A percentile compares a stretch with the other conserved stretches of the same genome.
Evolutionary conservation across 2,797 vertebrate species (phyloP).

Genomic region (Urophycis tenuis): DNA sequence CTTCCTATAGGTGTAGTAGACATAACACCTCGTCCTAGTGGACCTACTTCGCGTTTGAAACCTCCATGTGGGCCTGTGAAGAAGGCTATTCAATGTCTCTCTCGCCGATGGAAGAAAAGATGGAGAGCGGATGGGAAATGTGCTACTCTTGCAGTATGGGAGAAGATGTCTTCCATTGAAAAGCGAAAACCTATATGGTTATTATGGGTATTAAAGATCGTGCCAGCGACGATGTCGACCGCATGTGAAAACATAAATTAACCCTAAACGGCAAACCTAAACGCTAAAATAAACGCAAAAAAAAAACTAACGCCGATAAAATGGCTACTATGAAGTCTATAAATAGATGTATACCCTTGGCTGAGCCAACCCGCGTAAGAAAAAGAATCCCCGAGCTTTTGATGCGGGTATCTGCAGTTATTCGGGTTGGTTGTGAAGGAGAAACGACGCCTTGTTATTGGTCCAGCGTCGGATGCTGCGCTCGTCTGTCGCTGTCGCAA

Average conservation of each 20-base stretch:
- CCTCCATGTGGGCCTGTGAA: slow-evolving; percentile 23
- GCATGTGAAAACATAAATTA: background rate
- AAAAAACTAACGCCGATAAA: slow-evolving; percentile 23
- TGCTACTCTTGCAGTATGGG: slow-evolving; percentile 37
- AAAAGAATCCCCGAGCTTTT: slow-evolving; percentile 27
- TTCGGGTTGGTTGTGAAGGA: slow-evolving; percentile 61
- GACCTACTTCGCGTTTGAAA: slow-evolving; percentile 13
- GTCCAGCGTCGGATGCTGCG: slow-evolving; percentile 47
- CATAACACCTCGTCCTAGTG: background rate
- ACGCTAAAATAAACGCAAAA: slow-evolving; percentile 19
- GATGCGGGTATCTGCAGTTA: slow-evolving; percentile 69
- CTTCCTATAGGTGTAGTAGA: background rate
- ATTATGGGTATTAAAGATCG: background rate
- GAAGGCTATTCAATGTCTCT: slow-evolving; percentile 19
- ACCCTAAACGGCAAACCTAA: background rate
- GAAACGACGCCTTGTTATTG: slow-evolving; percentile 50
- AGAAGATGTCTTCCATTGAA: slow-evolving; percentile 62
- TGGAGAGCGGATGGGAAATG: slow-evolving; percentile 29
- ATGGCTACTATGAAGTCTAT: slow-evolving; percentile 51
- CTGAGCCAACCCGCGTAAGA: slow-evolving; percentile 30
- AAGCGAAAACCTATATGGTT: slow-evolving; percentile 16
- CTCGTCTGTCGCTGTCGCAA: slow-evolving; percentile 27
- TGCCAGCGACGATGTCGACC: background rate
- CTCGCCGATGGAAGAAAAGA: slow-evolving; percentile 27
- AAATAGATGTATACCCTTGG: slow-evolving; percentile 53